These are phyloP conservation scores for Hexactinellida sp. DNA, from an alignment of 37 sponge, comb jelly and placozoan species.

Conservation along the genomic window DNA sequence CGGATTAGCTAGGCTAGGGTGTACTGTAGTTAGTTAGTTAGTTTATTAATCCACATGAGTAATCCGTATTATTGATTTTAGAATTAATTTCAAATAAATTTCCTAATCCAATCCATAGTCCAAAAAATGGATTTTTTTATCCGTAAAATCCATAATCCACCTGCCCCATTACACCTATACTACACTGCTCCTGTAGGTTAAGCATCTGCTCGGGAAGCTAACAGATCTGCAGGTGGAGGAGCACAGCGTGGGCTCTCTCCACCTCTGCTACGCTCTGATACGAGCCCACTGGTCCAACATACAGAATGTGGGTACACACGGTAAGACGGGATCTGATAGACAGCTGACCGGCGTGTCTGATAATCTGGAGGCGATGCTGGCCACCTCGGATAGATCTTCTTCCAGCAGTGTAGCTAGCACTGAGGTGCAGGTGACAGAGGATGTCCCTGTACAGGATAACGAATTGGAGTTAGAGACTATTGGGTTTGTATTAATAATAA, in stretches of 20 bases:
- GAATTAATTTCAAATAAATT: no score
- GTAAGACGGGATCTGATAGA: neutral
- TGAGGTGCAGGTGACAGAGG: neutral
- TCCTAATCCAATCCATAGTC: no score
- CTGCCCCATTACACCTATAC: no score
- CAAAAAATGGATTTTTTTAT: no score
- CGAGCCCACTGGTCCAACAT: neutral
- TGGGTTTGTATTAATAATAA: neutral
- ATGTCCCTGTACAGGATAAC: neutral
- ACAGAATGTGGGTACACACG: neutral
- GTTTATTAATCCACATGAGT: no score
- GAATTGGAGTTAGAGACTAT: neutral
- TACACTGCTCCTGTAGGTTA: neutral
- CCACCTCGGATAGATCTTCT: neutral
- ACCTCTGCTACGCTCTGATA: neutral
- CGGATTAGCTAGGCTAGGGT: no score
- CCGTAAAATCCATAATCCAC: no score
- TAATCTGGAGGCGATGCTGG: neutral
- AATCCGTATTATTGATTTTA: no score
- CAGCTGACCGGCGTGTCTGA: neutral
- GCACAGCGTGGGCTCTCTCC: neutral
- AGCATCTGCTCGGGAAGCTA: neutral
- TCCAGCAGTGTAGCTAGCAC: slow-evolving; percentile 2
- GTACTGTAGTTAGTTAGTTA: no score
- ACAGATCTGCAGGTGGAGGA: neutral